phyloP scores from a whole-genome alignment of 2,888 invertebrate genomes.

The Ophraella communa region DNA sequence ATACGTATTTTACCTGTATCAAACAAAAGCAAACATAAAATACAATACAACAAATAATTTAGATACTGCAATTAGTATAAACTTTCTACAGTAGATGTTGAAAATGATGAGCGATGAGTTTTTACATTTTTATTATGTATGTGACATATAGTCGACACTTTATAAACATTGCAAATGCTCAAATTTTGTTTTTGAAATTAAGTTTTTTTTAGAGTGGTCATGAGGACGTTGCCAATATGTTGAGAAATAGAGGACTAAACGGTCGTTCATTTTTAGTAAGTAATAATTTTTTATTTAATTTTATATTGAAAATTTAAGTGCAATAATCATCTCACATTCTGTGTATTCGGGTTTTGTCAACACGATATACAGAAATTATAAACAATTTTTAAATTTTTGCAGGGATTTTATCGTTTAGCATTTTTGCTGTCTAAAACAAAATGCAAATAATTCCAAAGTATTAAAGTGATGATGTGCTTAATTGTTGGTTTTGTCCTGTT shows the following conservation, averaged over 20 bases:
- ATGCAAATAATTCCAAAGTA: no score
- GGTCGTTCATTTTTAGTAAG: constrained; percentile 42
- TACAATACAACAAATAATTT: neutral
- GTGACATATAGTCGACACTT: neutral
- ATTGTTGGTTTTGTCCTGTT: no score
- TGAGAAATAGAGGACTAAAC: constrained; percentile 32
- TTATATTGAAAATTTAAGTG: no score
- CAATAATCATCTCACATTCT: no score
- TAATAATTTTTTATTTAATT: constrained; percentile 7
- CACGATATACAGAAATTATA: no score
- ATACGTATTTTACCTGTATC: neutral
- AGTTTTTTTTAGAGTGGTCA: constrained; percentile 34
- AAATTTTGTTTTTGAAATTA: neutral
- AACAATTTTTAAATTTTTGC: no score
- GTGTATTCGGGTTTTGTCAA: no score
- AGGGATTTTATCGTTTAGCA: no score
- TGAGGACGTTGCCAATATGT: constrained; percentile 31
- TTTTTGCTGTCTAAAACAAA: no score
- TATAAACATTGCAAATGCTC: no score
- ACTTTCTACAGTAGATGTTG: neutral
- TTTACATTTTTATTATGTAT: neutral
- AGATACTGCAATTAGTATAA: neutral
- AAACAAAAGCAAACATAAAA: neutral
- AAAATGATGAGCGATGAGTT: neutral
- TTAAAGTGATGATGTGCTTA: no score